These are phyloP conservation scores for Cyphomyrmex costatus DNA, from an alignment of 1,140 invertebrate species.

Conservation along the genomic window DNA sequence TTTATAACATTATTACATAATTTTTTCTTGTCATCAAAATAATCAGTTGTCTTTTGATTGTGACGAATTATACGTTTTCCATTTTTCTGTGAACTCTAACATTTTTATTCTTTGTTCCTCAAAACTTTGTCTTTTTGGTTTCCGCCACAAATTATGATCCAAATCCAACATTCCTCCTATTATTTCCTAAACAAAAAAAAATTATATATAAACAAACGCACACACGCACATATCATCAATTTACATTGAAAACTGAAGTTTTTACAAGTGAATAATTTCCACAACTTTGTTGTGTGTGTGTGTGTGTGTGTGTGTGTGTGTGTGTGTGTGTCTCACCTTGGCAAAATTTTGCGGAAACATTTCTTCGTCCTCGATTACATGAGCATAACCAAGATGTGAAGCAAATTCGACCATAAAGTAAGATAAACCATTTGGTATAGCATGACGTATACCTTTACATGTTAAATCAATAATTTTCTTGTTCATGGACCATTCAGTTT, in stretches of 20 bases:
- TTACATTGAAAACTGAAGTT: slow-evolving; percentile 41
- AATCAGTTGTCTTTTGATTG: slow-evolving; percentile 36
- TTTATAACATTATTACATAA: neutral
- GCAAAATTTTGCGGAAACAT: slow-evolving; percentile 96
- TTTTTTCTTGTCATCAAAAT: neutral
- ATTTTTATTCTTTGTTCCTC: slow-evolving; percentile 91
- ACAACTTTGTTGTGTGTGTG: too few species aligned
- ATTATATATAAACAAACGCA: neutral
- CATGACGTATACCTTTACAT: slow-evolving; percentile 91
- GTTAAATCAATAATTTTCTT: slow-evolving; percentile 97
- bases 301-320: too few species aligned
- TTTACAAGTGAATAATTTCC: slow-evolving; percentile 29
- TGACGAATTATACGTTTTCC: slow-evolving; percentile 89
- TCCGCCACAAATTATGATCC: slow-evolving; percentile 94
- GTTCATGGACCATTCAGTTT: slow-evolving; percentile 97
- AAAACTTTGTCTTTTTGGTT: slow-evolving; percentile 91
- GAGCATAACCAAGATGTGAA: slow-evolving; percentile 95
- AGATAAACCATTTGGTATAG: slow-evolving; percentile 96
- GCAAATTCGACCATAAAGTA: slow-evolving; percentile 98
- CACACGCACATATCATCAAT: slow-evolving; percentile 12
- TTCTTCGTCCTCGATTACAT: slow-evolving; percentile 98
- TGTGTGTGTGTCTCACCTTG: slow-evolving; percentile 90
- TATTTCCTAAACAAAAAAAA: slow-evolving; percentile 91
- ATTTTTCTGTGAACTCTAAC: slow-evolving; percentile 89
- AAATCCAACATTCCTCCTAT: slow-evolving; percentile 97